A percentile compares a stretch with the other conserved stretches of the same genome.
Conservation (phyloP, 2,888 invertebrate species). For the Pandemis corylana region DNA sequence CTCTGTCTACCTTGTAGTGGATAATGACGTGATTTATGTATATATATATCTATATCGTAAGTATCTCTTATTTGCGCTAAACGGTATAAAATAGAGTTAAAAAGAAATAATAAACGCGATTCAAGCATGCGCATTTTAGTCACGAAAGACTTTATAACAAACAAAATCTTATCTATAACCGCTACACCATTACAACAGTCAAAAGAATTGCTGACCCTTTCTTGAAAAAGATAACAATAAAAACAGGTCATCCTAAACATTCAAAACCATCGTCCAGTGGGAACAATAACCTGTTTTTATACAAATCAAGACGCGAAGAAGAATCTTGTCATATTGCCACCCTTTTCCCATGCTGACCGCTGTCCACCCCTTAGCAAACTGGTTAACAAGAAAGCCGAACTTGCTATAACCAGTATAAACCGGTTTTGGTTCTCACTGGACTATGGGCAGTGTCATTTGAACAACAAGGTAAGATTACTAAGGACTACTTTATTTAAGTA, state of each 20-base stretch:
- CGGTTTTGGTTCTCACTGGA: constrained; percentile 62
- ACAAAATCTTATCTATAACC: background rate
- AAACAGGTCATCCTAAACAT: background rate
- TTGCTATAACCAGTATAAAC: constrained; percentile 56
- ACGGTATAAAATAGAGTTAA: too few species aligned
- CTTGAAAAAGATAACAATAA: background rate
- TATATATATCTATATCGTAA: too few species aligned
- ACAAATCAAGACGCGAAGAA: constrained; percentile 37
- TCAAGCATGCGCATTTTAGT: too few species aligned
- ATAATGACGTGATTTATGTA: too few species aligned
- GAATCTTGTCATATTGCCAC: constrained; percentile 42
- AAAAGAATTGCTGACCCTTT: background rate
- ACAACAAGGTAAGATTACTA: constrained; percentile 8
- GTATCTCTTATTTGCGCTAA: too few species aligned
- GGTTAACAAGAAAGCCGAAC: constrained; percentile 41
- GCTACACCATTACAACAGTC: background rate
- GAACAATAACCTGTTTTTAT: constrained; percentile 49
- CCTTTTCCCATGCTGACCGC: constrained; percentile 71
- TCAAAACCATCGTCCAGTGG: constrained; percentile 35
- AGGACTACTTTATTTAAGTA: too few species aligned
- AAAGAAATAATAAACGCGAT: too few species aligned
- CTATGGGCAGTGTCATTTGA: constrained; percentile 7
- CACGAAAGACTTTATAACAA: too few species aligned
- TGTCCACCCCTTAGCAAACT: constrained; percentile 59
- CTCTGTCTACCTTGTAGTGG: too few species aligned